These are phyloP conservation scores for Amiota communis DNA, from an alignment of 2,888 invertebrate species.

Conservation along the genomic window DNA sequence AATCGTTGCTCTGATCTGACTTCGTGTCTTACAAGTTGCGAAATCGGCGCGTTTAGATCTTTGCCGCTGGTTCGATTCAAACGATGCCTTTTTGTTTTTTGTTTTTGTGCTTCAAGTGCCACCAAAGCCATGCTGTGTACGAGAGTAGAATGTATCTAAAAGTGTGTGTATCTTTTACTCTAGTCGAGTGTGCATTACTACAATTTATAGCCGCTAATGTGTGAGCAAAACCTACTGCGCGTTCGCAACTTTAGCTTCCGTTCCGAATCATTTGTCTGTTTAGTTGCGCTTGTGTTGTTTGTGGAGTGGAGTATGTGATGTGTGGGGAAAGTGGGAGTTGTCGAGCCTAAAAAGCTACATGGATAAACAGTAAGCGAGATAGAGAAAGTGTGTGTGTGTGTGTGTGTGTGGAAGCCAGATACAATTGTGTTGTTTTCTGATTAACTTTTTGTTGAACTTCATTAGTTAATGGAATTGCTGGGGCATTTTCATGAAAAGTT, in stretches of 20 bases:
- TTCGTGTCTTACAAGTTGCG: constrained; percentile 24
- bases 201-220: constrained; percentile 68
- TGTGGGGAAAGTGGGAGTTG: background rate
- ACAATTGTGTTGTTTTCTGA: constrained; percentile 60
- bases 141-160: too few species aligned
- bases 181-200: constrained; percentile 53
- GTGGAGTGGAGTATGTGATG: background rate
- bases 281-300: constrained; percentile 54
- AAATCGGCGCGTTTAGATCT: constrained; percentile 27
- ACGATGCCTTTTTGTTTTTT: background rate
- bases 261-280: constrained; percentile 71
- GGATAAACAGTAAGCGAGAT: too few species aligned
- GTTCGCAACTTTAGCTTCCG: constrained; percentile 60
- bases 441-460: constrained; percentile 69
- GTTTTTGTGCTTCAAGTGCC: background rate
- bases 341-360: background rate
- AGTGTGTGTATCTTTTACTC: too few species aligned
- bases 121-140: background rate
- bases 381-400: background rate
- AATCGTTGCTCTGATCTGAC: constrained; percentile 13
- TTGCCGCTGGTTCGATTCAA: constrained; percentile 7
- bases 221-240: constrained; percentile 61
- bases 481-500: background rate
- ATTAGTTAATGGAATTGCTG: constrained; percentile 64
- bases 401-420: background rate